Conservation (phyloP, 1,140 invertebrate species). For the Cydia fagiglandana region DNA sequence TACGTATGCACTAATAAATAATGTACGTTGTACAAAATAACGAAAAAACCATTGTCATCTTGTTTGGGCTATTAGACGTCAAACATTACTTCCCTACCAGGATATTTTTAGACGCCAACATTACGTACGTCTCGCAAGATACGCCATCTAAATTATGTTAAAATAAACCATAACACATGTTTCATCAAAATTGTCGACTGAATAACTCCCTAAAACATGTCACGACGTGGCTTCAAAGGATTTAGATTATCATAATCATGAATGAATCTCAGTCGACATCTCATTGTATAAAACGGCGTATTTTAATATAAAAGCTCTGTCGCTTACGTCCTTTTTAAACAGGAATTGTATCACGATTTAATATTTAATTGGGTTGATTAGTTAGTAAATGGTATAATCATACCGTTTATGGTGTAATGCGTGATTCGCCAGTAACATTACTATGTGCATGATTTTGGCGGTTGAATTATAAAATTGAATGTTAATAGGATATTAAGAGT, state of each 20-base stretch:
- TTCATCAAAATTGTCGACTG: neutral
- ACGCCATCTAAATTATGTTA: too few relatives aligned
- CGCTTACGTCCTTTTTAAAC: neutral
- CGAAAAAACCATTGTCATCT: too few relatives aligned
- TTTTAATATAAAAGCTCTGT: neutral
- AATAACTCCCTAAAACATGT: constrained; percentile 1
- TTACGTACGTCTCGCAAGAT: too few relatives aligned
- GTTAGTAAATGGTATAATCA: constrained; percentile 21
- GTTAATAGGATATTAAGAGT: neutral
- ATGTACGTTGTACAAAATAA: too few relatives aligned
- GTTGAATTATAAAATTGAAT: neutral
- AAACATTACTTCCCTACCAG: too few relatives aligned
- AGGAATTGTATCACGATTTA: constrained; percentile 18
- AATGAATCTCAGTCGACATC: neutral
- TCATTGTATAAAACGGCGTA: neutral
- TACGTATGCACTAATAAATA: too few relatives aligned
- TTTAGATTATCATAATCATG: constrained; percentile 22
- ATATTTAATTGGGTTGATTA: constrained; percentile 22
- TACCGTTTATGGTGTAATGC: constrained; percentile 10
- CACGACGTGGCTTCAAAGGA: neutral
- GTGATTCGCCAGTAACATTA: neutral
- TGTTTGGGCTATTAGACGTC: too few relatives aligned
- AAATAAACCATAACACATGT: too few relatives aligned
- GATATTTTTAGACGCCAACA: too few relatives aligned
- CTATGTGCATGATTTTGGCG: neutral